phyloP scores from a whole-genome alignment of 2,888 invertebrate species.

The Arrhopalites spinosus region DNA sequence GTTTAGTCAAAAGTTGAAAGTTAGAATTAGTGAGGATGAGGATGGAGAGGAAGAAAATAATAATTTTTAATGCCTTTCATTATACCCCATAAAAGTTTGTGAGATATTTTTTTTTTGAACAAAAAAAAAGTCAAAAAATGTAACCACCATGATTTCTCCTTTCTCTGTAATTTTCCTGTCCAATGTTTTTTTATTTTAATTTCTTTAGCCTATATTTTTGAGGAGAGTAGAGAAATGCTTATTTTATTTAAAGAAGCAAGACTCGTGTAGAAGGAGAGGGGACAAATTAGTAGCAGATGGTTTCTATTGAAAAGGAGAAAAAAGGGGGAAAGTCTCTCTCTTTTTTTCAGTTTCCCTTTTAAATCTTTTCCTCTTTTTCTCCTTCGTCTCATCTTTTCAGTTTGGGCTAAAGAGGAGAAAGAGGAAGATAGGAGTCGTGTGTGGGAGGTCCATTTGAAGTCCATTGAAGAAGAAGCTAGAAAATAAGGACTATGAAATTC shows the following conservation, averaged over 20 bases:
- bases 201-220: neutral
- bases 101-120: slow-evolving; percentile 1
- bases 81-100: slow-evolving; percentile 15
- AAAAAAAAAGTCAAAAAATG: slow-evolving; percentile 9
- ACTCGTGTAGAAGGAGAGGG: too few species aligned
- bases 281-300: slow-evolving; percentile 25
- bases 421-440: neutral
- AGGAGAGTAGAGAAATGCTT: neutral
- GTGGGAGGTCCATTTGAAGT: too few species aligned
- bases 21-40: slow-evolving; percentile 3
- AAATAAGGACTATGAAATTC: neutral
- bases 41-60: slow-evolving; percentile 13
- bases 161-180: neutral
- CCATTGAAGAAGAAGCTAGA: neutral
- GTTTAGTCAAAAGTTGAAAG: neutral
- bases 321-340: neutral
- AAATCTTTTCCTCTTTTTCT: neutral
- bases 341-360: neutral
- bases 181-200: neutral
- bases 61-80: slow-evolving; percentile 15
- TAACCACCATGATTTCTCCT: too few species aligned
- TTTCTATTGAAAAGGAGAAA: slow-evolving; percentile 19
- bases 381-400: too few species aligned
- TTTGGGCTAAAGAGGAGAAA: neutral
- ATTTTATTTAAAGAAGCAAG: neutral